These are phyloP conservation scores for Nephrotoma guestfalica DNA, from an alignment of 2,888 invertebrate species.

Conservation along the genomic window DNA sequence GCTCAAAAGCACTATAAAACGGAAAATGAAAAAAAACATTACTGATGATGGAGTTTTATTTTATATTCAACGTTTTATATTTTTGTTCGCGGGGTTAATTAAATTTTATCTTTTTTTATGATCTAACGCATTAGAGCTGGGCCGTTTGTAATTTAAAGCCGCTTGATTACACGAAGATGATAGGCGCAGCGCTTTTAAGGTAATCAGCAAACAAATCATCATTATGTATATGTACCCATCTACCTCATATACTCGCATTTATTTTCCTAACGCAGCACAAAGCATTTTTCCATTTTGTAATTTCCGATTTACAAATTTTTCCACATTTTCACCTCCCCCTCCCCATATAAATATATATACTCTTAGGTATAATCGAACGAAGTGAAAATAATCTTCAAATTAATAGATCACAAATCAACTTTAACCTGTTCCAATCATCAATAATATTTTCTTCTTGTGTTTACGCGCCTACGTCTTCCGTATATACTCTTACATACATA, in stretches of 20 bases:
- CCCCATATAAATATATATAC: background rate
- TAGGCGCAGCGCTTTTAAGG: background rate
- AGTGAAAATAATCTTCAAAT: background rate
- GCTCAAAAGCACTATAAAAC: background rate
- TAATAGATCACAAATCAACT: background rate
- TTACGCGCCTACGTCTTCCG: background rate
- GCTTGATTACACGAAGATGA: background rate
- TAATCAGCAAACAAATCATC: background rate
- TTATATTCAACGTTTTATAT: background rate
- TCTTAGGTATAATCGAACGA: background rate
- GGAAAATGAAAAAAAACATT: background rate
- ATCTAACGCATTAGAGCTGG: background rate
- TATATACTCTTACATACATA: background rate
- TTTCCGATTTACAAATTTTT: background rate
- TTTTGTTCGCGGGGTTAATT: background rate
- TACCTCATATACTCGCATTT: background rate
- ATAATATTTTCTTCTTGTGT: background rate
- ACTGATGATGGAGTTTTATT: background rate
- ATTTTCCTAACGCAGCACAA: background rate
- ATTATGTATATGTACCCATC: background rate
- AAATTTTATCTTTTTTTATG: background rate
- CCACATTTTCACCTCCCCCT: background rate
- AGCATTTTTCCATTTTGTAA: background rate
- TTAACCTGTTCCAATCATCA: background rate
- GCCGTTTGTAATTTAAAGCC: background rate